Percentiles rank a stretch among this genome's conserved stretches.
Conservation (phyloP, 2,113 vertebrate genomes). For the Pterocles orientalis region DNA sequence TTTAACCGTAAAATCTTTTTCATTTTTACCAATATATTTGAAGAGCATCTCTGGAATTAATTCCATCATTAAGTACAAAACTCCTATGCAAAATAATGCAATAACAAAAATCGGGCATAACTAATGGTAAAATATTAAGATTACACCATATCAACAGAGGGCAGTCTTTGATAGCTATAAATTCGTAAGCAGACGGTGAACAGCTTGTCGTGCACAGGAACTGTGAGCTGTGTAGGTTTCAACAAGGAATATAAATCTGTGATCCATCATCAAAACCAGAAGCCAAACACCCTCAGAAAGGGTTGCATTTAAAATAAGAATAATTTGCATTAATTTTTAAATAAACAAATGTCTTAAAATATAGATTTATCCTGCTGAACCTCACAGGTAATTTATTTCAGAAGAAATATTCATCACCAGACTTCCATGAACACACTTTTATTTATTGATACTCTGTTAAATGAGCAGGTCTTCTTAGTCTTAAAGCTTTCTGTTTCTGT, state of each 20-base stretch:
- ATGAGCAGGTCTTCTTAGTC: neutral
- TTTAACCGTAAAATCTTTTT: neutral
- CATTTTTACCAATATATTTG: neutral
- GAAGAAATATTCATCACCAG: neutral
- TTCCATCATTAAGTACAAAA: neutral
- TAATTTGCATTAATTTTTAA: neutral
- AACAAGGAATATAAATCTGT: neutral
- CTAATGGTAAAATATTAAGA: neutral
- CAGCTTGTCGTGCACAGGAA: neutral
- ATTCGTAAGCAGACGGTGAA: neutral
- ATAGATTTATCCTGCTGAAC: neutral
- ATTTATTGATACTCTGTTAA: neutral
- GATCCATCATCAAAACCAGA: neutral
- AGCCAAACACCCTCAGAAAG: neutral
- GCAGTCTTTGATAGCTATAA: conserved; percentile 39
- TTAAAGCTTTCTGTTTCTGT: neutral
- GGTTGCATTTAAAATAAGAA: neutral
- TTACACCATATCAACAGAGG: conserved; percentile 40
- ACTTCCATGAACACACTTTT: neutral
- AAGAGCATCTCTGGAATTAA: neutral
- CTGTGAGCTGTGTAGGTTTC: neutral
- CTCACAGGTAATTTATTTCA: neutral
- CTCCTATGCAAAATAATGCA: neutral
- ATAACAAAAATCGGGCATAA: neutral
- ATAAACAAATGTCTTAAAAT: neutral